These are phyloP conservation scores for Agrotis ipsilon DNA, from an alignment of 2,888 invertebrate genomes.

Conservation along the genomic window DNA sequence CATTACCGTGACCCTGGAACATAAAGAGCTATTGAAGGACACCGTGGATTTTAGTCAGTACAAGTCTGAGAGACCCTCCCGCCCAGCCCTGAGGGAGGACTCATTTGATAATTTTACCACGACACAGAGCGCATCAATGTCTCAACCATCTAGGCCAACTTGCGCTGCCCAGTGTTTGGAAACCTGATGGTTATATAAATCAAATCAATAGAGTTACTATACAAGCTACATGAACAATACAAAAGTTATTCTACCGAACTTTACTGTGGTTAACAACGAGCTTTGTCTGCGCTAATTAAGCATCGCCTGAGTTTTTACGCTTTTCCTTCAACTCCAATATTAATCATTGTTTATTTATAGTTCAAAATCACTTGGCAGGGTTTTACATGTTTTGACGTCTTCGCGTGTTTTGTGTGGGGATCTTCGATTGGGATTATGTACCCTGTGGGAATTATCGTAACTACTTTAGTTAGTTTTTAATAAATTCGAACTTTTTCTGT, in stretches of 20 bases:
- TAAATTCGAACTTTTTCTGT: too few relatives aligned
- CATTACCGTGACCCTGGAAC: too few relatives aligned
- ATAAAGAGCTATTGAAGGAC: too few relatives aligned
- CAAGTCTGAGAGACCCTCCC: too few relatives aligned
- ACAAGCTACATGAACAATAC: slow-evolving; percentile 9
- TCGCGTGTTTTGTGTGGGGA: neutral
- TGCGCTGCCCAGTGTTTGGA: neutral
- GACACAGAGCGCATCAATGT: too few relatives aligned
- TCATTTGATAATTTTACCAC: too few relatives aligned
- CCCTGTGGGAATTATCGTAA: too few relatives aligned
- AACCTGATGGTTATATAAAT: neutral
- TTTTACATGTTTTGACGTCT: neutral
- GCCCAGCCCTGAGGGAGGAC: too few relatives aligned
- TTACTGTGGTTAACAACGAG: slow-evolving; percentile 11
- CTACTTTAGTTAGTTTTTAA: too few relatives aligned
- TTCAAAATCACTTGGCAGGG: neutral
- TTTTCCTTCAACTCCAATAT: neutral
- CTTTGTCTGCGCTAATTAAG: slow-evolving; percentile 25
- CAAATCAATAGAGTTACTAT: neutral
- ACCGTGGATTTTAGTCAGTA: too few relatives aligned
- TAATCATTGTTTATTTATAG: neutral
- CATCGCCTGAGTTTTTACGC: slow-evolving; percentile 1
- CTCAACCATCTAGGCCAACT: too few relatives aligned
- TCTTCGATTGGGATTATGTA: neutral
- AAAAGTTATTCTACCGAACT: slow-evolving; percentile 7